Percentiles rank a stretch among this genome's conserved stretches.
Conservation (phyloP, 2,797 vertebrate genomes). For the Micrastur ruficollis region DNA sequence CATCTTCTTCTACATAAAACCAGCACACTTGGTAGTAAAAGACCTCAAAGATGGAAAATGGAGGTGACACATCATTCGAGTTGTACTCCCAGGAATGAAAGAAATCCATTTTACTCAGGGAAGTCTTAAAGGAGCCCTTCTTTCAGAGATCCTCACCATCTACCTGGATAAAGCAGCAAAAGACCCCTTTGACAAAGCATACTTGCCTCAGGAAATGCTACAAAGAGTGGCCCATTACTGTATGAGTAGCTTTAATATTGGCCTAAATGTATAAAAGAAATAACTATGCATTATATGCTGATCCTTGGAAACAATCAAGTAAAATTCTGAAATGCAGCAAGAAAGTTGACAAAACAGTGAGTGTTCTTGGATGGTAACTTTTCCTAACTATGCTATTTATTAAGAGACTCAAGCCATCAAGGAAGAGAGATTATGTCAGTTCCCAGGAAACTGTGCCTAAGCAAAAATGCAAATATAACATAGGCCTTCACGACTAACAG, state of each 20-base stretch:
- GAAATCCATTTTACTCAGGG: background rate
- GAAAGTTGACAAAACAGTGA: background rate
- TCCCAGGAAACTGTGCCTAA: background rate
- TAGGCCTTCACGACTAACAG: background rate
- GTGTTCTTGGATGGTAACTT: background rate
- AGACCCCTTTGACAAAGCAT: background rate
- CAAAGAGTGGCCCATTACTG: background rate
- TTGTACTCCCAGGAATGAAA: background rate
- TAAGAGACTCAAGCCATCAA: background rate
- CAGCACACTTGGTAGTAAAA: background rate
- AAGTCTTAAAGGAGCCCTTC: background rate
- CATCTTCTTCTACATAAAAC: background rate
- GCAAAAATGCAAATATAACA: background rate
- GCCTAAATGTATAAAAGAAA: background rate
- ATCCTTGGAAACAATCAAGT: background rate
- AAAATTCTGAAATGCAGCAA: background rate
- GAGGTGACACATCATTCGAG: accelerated
- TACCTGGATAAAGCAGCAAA: background rate
- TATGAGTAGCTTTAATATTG: background rate
- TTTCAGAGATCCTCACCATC: background rate
- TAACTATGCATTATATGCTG: background rate
- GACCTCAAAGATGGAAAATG: background rate
- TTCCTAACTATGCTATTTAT: background rate
- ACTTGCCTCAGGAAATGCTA: background rate
- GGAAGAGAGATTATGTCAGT: background rate